Conservation (phyloP, 2,888 invertebrate genomes). For the Leptinotarsa juncta region DNA sequence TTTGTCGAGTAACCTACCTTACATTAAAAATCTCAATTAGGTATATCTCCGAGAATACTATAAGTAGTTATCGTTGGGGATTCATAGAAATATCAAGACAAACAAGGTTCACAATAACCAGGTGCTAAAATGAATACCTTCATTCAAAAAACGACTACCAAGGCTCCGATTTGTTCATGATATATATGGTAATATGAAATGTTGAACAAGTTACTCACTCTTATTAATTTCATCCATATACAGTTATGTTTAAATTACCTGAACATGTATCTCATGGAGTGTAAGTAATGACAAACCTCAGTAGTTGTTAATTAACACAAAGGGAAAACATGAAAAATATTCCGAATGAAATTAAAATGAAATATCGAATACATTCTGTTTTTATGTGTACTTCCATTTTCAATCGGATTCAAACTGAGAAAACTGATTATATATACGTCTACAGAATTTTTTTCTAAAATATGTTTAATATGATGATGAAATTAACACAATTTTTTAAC, state of each 20-base stretch:
- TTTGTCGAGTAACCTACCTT: no score
- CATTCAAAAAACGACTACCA: no score
- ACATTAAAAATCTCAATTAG: no score
- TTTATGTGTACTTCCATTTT: background rate
- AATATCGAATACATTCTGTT: background rate
- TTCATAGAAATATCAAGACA: no score
- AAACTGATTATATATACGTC: no score
- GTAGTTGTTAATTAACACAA: constrained; percentile 17
- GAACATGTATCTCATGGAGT: constrained; percentile 8
- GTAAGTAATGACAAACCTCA: constrained; percentile 20
- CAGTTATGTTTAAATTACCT: constrained; percentile 4
- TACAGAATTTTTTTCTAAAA: no score
- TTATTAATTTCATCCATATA: background rate
- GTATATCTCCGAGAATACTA: no score
- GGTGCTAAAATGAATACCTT: no score
- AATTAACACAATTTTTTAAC: no score
- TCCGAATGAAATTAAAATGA: constrained; percentile 7
- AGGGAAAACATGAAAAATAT: background rate
- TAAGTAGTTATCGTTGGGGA: no score
- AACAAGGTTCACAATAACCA: no score
- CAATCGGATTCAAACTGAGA: background rate
- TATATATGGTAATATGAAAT: background rate
- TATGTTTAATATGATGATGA: no score
- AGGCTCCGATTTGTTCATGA: background rate
- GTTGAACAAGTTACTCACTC: background rate